Base-by-base conservation (phyloP, 2,888 invertebrate species). In the Anticlea derivata region DNA sequence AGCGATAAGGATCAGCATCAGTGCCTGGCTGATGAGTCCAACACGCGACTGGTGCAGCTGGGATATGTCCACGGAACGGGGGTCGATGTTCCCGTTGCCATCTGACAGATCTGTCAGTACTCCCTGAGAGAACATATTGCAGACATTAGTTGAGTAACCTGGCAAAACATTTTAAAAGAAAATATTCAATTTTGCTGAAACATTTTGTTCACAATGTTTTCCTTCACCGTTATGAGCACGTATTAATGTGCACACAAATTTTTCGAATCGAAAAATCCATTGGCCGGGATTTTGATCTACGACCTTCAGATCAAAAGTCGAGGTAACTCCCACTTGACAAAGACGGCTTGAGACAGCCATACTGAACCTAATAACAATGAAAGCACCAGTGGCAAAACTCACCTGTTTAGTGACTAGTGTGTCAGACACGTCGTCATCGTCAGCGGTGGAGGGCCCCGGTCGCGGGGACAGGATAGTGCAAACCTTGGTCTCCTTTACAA, bases 31-130 rank as follows among this genome's bases (percentile, higher is more conserved):
- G 59, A 98, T 86, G 60, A 98, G 92, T 5, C 98, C 98, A 45
- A 98, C 88, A 35, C 98, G 93, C 4, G 97, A 97, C 86, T 98
- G 98, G 78, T 97, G 96, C 62, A 98, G 89, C 78, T 98, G 98
- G 6, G 97, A 97, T 24, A 94, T 93, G 86, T 98, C 94, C 63
- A 96, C 95, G 53, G 92, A 91, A 7, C 83, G 84, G 1, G 80
- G 84, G 70, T 86, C 86, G 52, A 88, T 79, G 10, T 70, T 70
- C 26, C 86, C 87, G 48, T 78, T 78, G 34, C 72, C 64, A 7
- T 73, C 78, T 0, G 85, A 69, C 53, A 87, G 55, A 58, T 90
- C 87, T 0, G 86, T 86, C 49, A 82, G 91, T 54, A 78, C 81
- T 45, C 85, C 83, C 92, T 87, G 70, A 10, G 0, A 27, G 6